These are phyloP conservation scores for Unio delphinus DNA, from an alignment of 2,888 invertebrate genomes.

Conservation along the genomic window DNA sequence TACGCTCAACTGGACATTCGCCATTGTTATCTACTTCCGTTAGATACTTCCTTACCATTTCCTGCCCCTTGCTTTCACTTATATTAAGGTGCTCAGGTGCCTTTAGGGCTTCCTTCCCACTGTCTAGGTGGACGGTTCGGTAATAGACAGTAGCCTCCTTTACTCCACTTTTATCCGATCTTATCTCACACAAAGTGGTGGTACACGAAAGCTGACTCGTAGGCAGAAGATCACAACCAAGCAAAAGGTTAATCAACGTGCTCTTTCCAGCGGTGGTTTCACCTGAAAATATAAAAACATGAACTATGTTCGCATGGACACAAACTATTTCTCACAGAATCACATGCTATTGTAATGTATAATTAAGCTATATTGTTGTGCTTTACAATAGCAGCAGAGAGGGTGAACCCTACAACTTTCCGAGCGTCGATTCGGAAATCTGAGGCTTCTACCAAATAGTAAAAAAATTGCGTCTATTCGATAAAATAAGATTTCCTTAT, in stretches of 20 bases:
- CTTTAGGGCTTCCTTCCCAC: slow-evolving; percentile 12
- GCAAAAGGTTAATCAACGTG: slow-evolving; percentile 38
- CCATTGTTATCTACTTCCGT: slow-evolving; percentile 34
- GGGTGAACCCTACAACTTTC: too few relatives aligned
- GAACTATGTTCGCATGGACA: too few relatives aligned
- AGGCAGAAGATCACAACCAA: slow-evolving; percentile 34
- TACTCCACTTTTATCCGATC: slow-evolving; percentile 15
- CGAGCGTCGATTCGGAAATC: too few relatives aligned
- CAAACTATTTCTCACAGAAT: too few relatives aligned
- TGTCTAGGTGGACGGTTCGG: slow-evolving; percentile 18
- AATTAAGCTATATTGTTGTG: too few relatives aligned
- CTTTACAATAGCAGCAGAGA: too few relatives aligned
- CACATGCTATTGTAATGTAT: too few relatives aligned
- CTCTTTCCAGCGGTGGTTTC: slow-evolving; percentile 46
- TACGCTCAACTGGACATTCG: slow-evolving; percentile 48
- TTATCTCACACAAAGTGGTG: slow-evolving; percentile 34
- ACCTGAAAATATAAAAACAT: slow-evolving; percentile 14
- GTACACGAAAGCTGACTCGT: slow-evolving; percentile 32
- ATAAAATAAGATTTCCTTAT: too few relatives aligned
- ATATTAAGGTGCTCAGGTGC: slow-evolving; percentile 29
- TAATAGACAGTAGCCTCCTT: slow-evolving; percentile 27
- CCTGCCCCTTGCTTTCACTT: slow-evolving; percentile 14
- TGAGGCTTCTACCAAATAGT: too few relatives aligned
- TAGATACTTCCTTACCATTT: slow-evolving; percentile 19
- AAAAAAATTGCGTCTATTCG: too few relatives aligned